These are phyloP conservation scores for Caenorhabditis wallacei DNA, from an alignment of 2,888 invertebrate species.

Conservation along the genomic window DNA sequence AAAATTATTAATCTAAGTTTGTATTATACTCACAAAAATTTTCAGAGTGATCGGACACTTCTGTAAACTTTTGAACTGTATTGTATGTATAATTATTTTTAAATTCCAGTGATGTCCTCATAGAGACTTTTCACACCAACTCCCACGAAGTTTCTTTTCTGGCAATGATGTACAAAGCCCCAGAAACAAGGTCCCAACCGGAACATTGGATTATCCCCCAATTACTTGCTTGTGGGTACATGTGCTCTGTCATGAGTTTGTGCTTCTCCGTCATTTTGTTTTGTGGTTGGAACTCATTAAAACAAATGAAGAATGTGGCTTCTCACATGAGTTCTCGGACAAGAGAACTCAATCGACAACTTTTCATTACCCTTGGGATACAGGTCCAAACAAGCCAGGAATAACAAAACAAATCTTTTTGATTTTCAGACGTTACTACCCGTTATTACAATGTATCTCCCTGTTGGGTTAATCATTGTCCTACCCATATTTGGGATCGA, in stretches of 20 bases:
- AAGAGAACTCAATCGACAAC: constrained; percentile 30
- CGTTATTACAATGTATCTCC: constrained; percentile 41
- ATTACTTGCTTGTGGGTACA: constrained; percentile 8
- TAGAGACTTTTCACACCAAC: constrained; percentile 17
- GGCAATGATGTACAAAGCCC: constrained; percentile 24
- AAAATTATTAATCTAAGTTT: no score
- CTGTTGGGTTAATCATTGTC: constrained; percentile 35
- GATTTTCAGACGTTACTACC: constrained; percentile 43
- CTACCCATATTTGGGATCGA: constrained; percentile 47
- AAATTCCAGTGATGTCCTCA: constrained; percentile 32
- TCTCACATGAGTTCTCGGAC: constrained; percentile 35
- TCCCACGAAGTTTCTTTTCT: constrained; percentile 21
- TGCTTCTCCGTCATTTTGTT: constrained; percentile 26
- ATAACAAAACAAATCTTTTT: no score
- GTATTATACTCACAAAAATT: no score
- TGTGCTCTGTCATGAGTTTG: constrained; percentile 14
- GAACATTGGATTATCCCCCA: constrained; percentile 20
- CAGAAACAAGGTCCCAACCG: neutral
- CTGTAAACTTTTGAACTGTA: no score
- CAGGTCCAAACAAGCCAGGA: constrained; percentile 3
- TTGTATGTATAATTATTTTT: neutral
- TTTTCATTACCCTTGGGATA: constrained; percentile 18
- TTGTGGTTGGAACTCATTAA: constrained; percentile 13
- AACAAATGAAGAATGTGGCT: constrained; percentile 23
- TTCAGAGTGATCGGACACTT: no score